Base-by-base conservation (phyloP, 2,797 vertebrate species). In the Lateolabrax maculatus region DNA sequence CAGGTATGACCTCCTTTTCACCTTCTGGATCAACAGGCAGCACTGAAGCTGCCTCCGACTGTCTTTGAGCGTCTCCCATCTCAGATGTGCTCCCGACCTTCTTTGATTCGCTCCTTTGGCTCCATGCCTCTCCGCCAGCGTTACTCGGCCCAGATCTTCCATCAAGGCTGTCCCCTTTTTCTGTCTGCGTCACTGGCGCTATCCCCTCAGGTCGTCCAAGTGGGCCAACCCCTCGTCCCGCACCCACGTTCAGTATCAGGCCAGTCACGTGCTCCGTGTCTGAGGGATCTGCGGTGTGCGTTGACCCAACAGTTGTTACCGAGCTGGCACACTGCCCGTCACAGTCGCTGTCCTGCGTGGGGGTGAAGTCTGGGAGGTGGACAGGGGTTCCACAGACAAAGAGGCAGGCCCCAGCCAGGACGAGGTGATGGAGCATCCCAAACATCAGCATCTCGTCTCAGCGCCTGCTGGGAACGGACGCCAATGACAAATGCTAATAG, bases 371-470 rank as follows among this genome's bases (percentile, higher is more conserved):
- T 15, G 43, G 57, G 44, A 86, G 73, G 3, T 48, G 81, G 53
- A 91, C 79, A 0, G 94, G 92, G 36, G 83, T 90, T 36, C 93
- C 92, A 60, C 56, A 79, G 77, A 90, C 79, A 4, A 73, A 87
- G 39, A 93, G 83, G 71, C 90, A 93, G 64, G 82, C 76, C 49
- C 79, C 92, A 25, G 87, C 88, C 88, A 95, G 81, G 79, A 95
- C 81, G 84, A 92, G 90, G 75, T 63, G 55, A 53, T 23, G 86
- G 61, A 95, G 80, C 19, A 39, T 48, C 58, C 76, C 75, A 70
- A 72, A 80, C 70, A 81, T 79, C 69, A 75, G 58, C 95, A 95
- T 96, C 65, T 85, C 8, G 60, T 80, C 79, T 92, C 85, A 90
- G 75, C 49, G 64, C 71, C 83, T 89, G 84, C 68, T 74, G 76